These are phyloP conservation scores for Pholis gunnellus DNA, from an alignment of 2,113 vertebrate species.

Conservation along the genomic window DNA sequence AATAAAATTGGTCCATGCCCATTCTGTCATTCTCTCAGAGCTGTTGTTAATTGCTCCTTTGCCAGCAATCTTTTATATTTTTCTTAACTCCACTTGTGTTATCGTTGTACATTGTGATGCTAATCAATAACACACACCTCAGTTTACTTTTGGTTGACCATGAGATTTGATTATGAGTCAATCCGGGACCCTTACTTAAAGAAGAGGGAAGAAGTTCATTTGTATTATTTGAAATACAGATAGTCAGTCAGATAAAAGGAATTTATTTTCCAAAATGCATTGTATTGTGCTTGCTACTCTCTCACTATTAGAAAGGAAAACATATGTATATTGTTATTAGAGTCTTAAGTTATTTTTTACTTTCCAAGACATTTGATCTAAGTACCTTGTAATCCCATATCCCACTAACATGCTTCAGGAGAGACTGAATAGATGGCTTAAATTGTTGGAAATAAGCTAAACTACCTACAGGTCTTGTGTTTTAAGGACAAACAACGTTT, in stretches of 20 bases:
- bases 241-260: neutral
- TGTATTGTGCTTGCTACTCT: neutral
- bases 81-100: neutral
- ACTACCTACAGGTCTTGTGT: conserved; percentile 12
- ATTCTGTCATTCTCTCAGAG: conserved; percentile 5
- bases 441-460: neutral
- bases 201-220: neutral
- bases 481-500: conserved; percentile 1
- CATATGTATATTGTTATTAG: neutral
- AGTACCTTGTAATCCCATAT: neutral
- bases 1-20: neutral
- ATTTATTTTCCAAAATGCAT: neutral
- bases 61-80: conserved; percentile 2
- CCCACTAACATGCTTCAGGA: conserved; percentile 1
- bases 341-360: too few species aligned
- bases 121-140: neutral
- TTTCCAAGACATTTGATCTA: neutral
- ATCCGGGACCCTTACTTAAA: neutral
- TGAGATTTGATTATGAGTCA: conserved; percentile 11
- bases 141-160: neutral
- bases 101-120: neutral
- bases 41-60: conserved; percentile 24
- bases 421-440: neutral
- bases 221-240: neutral
- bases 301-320: neutral